A percentile compares a stretch with the other conserved stretches of the same genome.
phyloP scores from a whole-genome alignment of 2,113 vertebrate genomes.

The Eidolon helvum region DNA sequence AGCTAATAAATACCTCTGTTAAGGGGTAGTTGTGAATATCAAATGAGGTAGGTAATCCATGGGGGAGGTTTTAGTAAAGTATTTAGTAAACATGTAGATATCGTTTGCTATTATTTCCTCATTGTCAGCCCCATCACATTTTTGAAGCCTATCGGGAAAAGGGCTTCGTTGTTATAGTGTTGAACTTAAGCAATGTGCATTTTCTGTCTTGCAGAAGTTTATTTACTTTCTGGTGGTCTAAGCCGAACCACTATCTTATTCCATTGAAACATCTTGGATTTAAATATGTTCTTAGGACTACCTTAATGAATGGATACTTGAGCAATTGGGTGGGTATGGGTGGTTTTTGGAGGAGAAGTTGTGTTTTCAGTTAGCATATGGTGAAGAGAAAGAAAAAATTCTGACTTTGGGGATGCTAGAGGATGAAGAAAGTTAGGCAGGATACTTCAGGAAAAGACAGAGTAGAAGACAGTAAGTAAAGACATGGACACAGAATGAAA shows the following conservation, averaged over 20 bases:
- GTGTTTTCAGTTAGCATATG: not conserved
- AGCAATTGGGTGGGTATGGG: not conserved
- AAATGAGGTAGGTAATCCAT: not conserved
- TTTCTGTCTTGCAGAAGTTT: not conserved
- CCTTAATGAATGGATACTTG: not conserved
- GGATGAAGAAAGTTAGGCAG: not conserved
- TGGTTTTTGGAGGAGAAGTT: not conserved
- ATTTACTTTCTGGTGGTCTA: not conserved
- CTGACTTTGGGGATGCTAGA: not conserved
- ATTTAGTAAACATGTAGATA: not conserved
- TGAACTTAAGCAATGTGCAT: not conserved
- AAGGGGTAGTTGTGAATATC: not conserved
- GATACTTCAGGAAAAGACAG: not conserved
- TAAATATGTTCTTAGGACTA: not conserved
- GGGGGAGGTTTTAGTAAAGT: not conserved
- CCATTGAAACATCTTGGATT: not conserved
- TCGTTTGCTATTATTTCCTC: not conserved
- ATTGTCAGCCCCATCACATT: not conserved
- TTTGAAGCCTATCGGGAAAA: not conserved
- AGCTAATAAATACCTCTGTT: not conserved
- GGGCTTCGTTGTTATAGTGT: not conserved
- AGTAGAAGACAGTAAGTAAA: not conserved
- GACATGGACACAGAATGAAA: not conserved
- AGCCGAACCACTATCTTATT: not conserved
- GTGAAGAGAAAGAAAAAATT: not conserved